phyloP scores from a whole-genome alignment of 2,888 invertebrate species.

The Blastobasis adustella region DNA sequence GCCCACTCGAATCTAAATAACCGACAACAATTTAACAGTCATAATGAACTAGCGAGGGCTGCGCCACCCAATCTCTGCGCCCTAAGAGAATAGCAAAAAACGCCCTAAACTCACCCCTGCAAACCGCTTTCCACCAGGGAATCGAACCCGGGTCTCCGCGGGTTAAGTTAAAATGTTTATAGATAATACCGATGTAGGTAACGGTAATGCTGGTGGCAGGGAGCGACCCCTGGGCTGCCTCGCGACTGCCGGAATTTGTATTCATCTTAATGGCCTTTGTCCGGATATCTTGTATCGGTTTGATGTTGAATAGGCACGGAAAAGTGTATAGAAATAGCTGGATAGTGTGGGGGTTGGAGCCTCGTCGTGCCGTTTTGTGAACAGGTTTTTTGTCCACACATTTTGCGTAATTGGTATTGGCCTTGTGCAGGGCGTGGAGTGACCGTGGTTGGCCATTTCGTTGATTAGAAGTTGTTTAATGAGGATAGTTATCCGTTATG shows the following conservation, averaged over 20 bases:
- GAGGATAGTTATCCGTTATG: too few species aligned
- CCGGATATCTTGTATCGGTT: slow-evolving; percentile 41
- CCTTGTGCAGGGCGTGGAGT: neutral
- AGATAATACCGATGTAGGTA: slow-evolving; percentile 66
- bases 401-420: slow-evolving; percentile 16
- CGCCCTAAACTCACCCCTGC: slow-evolving; percentile 41
- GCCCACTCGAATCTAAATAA: slow-evolving; percentile 34
- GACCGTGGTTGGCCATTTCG: neutral
- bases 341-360: slow-evolving; percentile 25
- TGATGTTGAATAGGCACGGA: slow-evolving; percentile 41
- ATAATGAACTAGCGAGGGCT: slow-evolving; percentile 51
- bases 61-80: slow-evolving; percentile 53
- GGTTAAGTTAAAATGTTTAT: slow-evolving; percentile 75
- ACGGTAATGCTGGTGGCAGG: slow-evolving; percentile 61
- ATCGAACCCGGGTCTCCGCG: slow-evolving; percentile 62
- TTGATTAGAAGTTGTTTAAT: too few species aligned
- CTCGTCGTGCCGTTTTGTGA: slow-evolving; percentile 20
- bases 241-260: slow-evolving; percentile 54
- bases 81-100: slow-evolving; percentile 58
- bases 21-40: slow-evolving; percentile 50
- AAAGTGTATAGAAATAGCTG: slow-evolving; percentile 24
- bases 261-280: slow-evolving; percentile 60
- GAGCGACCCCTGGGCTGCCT: slow-evolving; percentile 28
- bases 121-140: slow-evolving; percentile 54
- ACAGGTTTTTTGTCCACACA: slow-evolving; percentile 23